Evolutionary conservation across 2,113 vertebrate species (phyloP).

Genomic region (Callipepla squamata): DNA sequence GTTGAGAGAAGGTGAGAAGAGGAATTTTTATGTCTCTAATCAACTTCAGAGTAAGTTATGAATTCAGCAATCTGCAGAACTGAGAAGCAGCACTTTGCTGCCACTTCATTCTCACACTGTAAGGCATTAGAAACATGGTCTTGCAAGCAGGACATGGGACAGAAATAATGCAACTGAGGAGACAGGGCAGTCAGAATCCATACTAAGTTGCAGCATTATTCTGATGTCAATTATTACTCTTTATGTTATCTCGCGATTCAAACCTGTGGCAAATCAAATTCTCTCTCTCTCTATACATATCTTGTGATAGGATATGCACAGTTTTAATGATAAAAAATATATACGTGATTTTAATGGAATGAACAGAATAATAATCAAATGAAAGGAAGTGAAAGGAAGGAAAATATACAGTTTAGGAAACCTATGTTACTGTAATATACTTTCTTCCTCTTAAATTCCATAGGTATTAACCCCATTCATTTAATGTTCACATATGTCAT

Average conservation of each 20-base stretch:
- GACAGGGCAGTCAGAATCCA: neutral
- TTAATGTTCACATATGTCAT: neutral
- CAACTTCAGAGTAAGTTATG: neutral
- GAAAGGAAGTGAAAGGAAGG: neutral
- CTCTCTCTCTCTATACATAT: neutral
- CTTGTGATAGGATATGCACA: rapidly evolving
- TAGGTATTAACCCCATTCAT: neutral
- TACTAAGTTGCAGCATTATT: neutral
- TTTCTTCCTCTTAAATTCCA: neutral
- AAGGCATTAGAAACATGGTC: neutral
- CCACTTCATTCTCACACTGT: neutral
- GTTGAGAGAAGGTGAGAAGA: neutral
- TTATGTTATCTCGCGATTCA: rapidly evolving
- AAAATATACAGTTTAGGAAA: neutral
- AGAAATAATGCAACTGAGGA: rapidly evolving
- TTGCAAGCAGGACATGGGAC: neutral
- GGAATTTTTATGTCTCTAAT: conserved; percentile 9
- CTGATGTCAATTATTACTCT: neutral
- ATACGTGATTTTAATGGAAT: neutral
- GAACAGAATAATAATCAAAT: neutral
- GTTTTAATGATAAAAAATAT: neutral
- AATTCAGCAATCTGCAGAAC: neutral
- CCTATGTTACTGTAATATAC: rapidly evolving
- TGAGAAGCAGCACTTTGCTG: neutral
- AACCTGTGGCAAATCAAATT: neutral